phyloP scores from a whole-genome alignment of 2,888 invertebrate genomes.

The Pseudolycoriella hygida region DNA sequence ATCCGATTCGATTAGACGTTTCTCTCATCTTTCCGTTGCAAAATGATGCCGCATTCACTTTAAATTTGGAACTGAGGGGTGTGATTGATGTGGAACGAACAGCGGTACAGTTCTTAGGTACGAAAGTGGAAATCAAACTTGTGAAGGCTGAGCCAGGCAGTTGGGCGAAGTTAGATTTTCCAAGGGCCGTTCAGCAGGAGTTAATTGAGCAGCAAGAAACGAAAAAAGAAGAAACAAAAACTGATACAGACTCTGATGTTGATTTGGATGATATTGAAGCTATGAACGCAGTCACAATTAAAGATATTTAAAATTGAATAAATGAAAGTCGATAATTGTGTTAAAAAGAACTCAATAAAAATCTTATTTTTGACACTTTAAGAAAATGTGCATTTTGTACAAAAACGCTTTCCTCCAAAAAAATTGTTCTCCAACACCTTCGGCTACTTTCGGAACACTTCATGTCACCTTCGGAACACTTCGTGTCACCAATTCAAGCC shows the following conservation, averaged over 20 bases:
- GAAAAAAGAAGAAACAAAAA: conserved; percentile 18
- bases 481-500: too few relatives aligned
- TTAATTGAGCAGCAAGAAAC: conserved; percentile 5
- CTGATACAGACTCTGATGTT: conserved; percentile 38
- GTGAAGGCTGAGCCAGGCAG: conserved; percentile 69
- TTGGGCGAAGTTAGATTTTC: conserved; percentile 63
- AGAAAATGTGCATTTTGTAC: too few relatives aligned
- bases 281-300: too few relatives aligned
- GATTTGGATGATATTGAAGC: conserved; percentile 55
- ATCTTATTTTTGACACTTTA: too few relatives aligned
- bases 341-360: too few relatives aligned
- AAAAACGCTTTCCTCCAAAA: too few relatives aligned
- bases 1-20: conserved; percentile 62
- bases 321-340: too few relatives aligned
- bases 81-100: conserved; percentile 62
- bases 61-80: conserved; percentile 66
- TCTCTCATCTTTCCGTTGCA: conserved; percentile 64
- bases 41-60: conserved; percentile 45
- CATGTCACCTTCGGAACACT: too few relatives aligned
- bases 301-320: too few relatives aligned
- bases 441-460: too few relatives aligned
- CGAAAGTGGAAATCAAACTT: conserved; percentile 85
- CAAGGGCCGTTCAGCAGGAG: conserved; percentile 20
- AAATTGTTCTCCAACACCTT: too few relatives aligned
- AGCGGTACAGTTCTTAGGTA: conserved; percentile 59